Conservation (phyloP, 92 coral and sea anemone species). For the Phenganax subtilis region DNA sequence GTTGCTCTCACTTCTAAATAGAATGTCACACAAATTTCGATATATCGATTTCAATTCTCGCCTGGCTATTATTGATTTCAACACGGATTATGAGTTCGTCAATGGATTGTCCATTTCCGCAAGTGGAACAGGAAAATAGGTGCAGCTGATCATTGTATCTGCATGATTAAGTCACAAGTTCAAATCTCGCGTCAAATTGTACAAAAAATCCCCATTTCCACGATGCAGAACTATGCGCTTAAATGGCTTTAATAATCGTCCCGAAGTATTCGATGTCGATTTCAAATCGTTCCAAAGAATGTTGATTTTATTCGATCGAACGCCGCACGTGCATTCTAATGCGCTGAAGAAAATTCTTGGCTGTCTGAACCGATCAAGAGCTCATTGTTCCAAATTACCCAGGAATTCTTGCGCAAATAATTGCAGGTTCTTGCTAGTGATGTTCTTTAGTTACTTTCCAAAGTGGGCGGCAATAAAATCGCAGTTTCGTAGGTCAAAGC, state of each 20-base stretch:
- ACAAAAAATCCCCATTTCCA: neutral
- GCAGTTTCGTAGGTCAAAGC: neutral
- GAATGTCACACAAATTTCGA: neutral
- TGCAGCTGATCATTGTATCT: neutral
- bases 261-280: neutral
- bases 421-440: neutral
- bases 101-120: neutral
- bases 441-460: neutral
- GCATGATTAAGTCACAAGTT: neutral
- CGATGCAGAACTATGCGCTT: neutral
- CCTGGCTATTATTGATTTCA: neutral
- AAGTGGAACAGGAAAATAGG: neutral
- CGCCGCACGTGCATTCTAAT: neutral
- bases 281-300: neutral
- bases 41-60: neutral
- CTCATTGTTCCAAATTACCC: slow-evolving; percentile 3
- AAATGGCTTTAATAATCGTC: neutral
- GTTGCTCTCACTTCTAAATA: neutral
- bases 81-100: neutral
- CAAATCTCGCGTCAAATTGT: neutral
- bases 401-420: slow-evolving; percentile 1
- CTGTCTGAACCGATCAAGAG: neutral
- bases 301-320: slow-evolving; percentile 6
- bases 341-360: neutral
- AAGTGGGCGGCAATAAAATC: neutral